Conservation (phyloP, 92 coral and sea anemone species). For the Umimayanthus chanpuru region DNA sequence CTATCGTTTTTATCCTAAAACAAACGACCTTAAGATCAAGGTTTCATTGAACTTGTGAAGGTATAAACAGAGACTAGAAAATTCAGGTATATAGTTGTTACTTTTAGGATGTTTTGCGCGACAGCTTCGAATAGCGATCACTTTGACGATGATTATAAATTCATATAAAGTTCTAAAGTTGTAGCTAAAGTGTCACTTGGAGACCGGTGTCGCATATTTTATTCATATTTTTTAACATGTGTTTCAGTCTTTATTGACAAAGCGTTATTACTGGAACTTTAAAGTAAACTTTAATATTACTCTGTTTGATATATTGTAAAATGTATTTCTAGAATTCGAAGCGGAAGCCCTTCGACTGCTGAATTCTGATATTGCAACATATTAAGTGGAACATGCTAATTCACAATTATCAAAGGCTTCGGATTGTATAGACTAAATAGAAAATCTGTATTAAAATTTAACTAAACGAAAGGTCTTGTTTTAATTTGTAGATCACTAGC, state of each 20-base stretch:
- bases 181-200: background rate
- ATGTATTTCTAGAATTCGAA: background rate
- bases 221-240: background rate
- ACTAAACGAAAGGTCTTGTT: background rate
- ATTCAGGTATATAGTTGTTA: background rate
- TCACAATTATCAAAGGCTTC: background rate
- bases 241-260: background rate
- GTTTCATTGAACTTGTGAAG: background rate
- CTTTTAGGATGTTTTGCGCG: background rate
- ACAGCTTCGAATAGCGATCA: background rate
- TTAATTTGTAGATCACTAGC: constrained; percentile 62
- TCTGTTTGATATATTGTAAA: background rate
- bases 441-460: too few species aligned
- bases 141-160: background rate
- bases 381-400: background rate
- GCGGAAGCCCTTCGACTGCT: background rate
- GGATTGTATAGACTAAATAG: too few species aligned
- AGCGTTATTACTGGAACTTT: too few species aligned
- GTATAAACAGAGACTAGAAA: background rate
- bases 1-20: background rate
- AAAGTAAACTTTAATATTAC: background rate
- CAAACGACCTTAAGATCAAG: background rate
- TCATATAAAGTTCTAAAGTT: background rate
- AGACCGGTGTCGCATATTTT: constrained; percentile 19
- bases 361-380: background rate